A percentile compares a stretch with the other conserved stretches of the same genome.
phyloP scores from a whole-genome alignment of 2,888 invertebrate species.

The Drosophila meridiana region DNA sequence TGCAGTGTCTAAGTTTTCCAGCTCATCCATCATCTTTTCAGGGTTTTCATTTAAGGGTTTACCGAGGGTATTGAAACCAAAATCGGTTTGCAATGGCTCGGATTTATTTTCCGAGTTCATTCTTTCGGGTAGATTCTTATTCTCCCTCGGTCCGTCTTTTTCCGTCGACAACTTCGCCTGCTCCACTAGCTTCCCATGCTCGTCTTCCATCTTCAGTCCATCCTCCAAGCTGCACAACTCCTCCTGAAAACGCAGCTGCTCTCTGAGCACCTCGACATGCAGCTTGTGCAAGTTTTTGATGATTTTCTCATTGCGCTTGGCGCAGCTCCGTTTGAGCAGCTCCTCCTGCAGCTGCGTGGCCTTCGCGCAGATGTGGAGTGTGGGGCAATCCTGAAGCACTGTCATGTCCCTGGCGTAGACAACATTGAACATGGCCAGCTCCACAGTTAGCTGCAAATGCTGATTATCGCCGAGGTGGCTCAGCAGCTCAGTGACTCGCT shows the following conservation, averaged over 20 bases:
- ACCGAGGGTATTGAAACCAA: background rate
- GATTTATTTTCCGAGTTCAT: too few species aligned
- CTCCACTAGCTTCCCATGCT: background rate
- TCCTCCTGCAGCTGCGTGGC: slow-evolving; percentile 23
- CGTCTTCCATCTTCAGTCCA: background rate
- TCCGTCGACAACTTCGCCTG: background rate
- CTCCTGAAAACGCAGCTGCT: background rate
- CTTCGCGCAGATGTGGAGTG: slow-evolving; percentile 33
- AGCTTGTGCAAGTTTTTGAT: background rate
- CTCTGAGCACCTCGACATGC: background rate
- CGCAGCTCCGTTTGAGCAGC: slow-evolving; percentile 28
- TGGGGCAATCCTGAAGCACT: slow-evolving; percentile 47
- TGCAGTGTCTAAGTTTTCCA: background rate
- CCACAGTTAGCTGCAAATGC: slow-evolving; percentile 43
- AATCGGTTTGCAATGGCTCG: background rate
- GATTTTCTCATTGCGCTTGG: background rate
- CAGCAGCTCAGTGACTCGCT: slow-evolving; percentile 30
- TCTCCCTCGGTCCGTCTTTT: too few species aligned
- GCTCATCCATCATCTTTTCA: background rate
- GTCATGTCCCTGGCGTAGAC: slow-evolving; percentile 43
- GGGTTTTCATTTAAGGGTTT: background rate
- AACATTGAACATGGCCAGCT: slow-evolving; percentile 39
- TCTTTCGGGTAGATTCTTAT: background rate
- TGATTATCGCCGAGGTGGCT: slow-evolving; percentile 20
- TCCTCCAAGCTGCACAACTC: background rate